Conservation (phyloP, 2,113 vertebrate species). For the Notarius quadriscutis region DNA sequence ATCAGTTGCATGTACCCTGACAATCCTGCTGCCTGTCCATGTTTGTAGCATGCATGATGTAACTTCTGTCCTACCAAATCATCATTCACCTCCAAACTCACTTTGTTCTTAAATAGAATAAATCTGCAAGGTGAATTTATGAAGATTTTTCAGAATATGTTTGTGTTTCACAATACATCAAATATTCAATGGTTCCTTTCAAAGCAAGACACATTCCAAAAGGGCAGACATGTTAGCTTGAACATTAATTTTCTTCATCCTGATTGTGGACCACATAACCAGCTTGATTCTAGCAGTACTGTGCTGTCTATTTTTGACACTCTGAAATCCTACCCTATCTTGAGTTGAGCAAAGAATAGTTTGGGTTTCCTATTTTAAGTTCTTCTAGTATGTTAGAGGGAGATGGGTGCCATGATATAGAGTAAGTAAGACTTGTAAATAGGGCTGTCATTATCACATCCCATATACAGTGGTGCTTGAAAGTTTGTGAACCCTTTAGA, state of each 20-base stretch:
- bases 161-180: neutral
- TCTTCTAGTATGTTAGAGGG: neutral
- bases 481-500: no score
- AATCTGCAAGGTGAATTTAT: neutral
- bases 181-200: neutral
- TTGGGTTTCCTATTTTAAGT: neutral
- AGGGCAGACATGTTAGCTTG: neutral
- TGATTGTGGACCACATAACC: neutral
- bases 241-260: neutral
- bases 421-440: neutral
- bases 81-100: neutral
- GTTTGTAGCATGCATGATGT: neutral
- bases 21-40: neutral
- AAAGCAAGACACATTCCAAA: neutral
- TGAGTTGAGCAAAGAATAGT: neutral
- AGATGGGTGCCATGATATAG: neutral
- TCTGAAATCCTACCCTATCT: neutral
- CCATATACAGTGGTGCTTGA: neutral
- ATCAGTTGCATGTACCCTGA: neutral
- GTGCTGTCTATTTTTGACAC: neutral
- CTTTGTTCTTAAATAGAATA: slow-evolving; percentile 10
- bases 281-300: neutral
- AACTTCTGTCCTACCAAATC: slow-evolving; percentile 3
- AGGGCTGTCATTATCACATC: slow-evolving; percentile 23
- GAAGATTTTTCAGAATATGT: neutral